A percentile compares a stretch with the other conserved stretches of the same genome.
phyloP scores from a whole-genome alignment of 2,113 vertebrate species.

The Eublepharis macularius region DNA sequence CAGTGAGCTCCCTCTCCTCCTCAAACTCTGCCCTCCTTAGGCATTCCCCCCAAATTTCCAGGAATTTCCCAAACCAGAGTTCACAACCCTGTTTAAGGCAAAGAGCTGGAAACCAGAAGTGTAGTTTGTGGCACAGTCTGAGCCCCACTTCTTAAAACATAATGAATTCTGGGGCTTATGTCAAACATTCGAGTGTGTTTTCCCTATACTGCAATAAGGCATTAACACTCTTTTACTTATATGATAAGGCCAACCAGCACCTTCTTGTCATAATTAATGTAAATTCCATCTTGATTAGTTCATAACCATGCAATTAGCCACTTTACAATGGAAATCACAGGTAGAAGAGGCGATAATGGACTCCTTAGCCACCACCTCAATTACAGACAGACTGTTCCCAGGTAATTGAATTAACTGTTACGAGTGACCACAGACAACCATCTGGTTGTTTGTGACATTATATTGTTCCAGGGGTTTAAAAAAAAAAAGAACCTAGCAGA shows the following conservation, averaged over 20 bases:
- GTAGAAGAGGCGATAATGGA: conserved; percentile 14
- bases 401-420: conserved; percentile 26
- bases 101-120: not conserved
- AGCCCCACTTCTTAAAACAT: not conserved
- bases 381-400: not conserved
- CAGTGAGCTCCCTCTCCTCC: not conserved
- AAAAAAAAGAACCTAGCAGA: not conserved
- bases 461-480: conserved; percentile 3
- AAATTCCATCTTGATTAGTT: conserved; percentile 19
- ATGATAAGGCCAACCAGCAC: not conserved
- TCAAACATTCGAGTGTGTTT: not conserved
- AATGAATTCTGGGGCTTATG: not conserved
- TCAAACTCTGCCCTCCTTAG: not conserved
- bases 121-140: not conserved
- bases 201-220: not conserved
- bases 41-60: not conserved
- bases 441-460: conserved; percentile 18
- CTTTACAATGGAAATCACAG: conserved; percentile 28
- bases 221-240: not conserved
- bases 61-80: no score
- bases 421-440: conserved; percentile 24
- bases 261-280: conserved; percentile 29
- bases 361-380: conserved; percentile 9
- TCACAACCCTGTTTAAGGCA: no score
- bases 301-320: conserved; percentile 31